Base-by-base conservation (phyloP, 1,140 invertebrate species). In the Sminthurides bifidus region DNA sequence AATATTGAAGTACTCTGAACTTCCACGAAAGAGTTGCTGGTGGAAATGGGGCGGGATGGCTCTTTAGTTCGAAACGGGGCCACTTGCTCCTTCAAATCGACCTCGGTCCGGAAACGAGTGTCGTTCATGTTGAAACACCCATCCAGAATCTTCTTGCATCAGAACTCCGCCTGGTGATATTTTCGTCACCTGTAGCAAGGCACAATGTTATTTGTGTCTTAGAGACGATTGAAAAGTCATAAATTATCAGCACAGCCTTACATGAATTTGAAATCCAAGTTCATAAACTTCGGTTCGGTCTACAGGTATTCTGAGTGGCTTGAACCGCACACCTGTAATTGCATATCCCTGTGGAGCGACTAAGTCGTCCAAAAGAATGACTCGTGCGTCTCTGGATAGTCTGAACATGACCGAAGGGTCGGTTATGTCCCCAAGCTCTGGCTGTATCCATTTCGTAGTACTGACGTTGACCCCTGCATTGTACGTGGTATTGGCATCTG, bases 341-440 rank as follows among this genome's bases (percentile, higher is more conserved):
- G 35, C 46, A 33, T 56, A 46, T 5, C 53, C 53, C 10, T 17
- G n/a, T 6, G 54, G 54, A 12, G 38, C 26, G 12, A 51, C 12
- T 26, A 56, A 38, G 19, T 56, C 46, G 43, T 56, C 54, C 29
- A 56, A 23, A 26, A 50, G 35, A 19, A 56, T 49, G 23, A n/a
- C 40, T 26, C 29, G 37, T 14, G 45, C 8, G 3, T 41, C 24
- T 40, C 46, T 14, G 14, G 35, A 45, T 12, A 56, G 21, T 41
- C 54, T 19, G 24, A 56, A 56, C 8, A 50, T 33, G 49, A 50
- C n/a, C 15, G 26, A n/a, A 3, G 6, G 8, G 26, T 55, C 30
- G 6, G 33, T 21, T 21, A 17, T 19, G 8, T 43, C 23, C 2
- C 23, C 54, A 4, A 31, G 29, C 12, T 23, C 2, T 5, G 45